Evolutionary conservation across 1,140 invertebrate genomes (phyloP).

Genomic region (Aethina tumida): DNA sequence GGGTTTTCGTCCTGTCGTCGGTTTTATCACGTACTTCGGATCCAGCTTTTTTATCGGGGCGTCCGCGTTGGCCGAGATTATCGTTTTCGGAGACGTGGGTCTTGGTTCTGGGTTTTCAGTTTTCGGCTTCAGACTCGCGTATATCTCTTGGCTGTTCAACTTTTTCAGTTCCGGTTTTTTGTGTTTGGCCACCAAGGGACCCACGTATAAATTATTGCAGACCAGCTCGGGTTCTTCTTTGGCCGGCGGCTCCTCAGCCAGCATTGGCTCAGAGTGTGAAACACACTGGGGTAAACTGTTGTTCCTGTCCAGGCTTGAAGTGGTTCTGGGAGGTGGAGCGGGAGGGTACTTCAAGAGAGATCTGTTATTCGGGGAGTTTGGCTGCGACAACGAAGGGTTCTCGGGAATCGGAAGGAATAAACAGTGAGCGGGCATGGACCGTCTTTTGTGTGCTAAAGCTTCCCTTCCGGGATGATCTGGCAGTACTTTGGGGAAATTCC

Average conservation of each 20-base stretch:
- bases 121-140: conserved; percentile 21
- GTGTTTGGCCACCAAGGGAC: conserved; percentile 39
- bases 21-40: conserved; percentile 32
- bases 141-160: conserved; percentile 22
- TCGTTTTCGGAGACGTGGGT: conserved; percentile 20
- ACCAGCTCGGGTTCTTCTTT: conserved; percentile 36
- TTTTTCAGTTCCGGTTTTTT: conserved; percentile 13
- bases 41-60: conserved; percentile 27
- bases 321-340: conserved; percentile 51
- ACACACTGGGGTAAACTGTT: conserved; percentile 21
- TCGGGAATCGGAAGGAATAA: conserved; percentile 36
- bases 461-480: conserved; percentile 53
- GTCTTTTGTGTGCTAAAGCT: conserved; percentile 37
- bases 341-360: conserved; percentile 42
- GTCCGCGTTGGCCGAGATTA: conserved; percentile 25
- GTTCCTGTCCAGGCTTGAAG: conserved; percentile 47
- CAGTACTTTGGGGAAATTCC: conserved; percentile 73
- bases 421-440: conserved; percentile 42
- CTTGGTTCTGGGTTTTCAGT: conserved; percentile 6
- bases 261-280: conserved; percentile 35
- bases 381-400: conserved; percentile 33
- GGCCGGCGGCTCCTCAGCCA: conserved; percentile 35
- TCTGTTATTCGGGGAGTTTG: conserved; percentile 31
- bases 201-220: conserved; percentile 41
- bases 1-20: conserved; percentile 21